Conservation (phyloP, 2,888 invertebrate species). For the Scotopteryx bipunctaria region DNA sequence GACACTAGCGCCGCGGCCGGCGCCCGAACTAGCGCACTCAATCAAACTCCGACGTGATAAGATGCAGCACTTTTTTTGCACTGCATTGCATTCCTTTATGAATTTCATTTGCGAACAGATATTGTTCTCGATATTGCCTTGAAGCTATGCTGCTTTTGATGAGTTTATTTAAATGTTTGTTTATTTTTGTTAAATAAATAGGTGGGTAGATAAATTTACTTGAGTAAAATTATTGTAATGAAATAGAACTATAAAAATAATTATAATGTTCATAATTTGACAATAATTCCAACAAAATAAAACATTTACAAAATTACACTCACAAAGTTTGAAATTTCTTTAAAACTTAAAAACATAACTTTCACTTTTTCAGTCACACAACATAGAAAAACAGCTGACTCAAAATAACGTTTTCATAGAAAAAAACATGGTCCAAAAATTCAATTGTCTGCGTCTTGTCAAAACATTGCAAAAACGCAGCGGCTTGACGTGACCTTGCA, state of each 20-base stretch:
- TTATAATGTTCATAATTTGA: too few relatives aligned
- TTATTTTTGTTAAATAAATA: too few relatives aligned
- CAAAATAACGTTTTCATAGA: too few relatives aligned
- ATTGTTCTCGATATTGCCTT: background rate
- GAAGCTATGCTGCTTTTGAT: background rate
- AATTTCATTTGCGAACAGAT: constrained; percentile 8
- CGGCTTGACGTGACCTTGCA: constrained; percentile 65
- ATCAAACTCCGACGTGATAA: constrained; percentile 64
- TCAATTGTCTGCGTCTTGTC: constrained; percentile 39
- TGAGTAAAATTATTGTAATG: too few relatives aligned
- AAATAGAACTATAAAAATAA: too few relatives aligned
- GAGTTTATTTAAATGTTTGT: background rate
- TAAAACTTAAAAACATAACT: constrained; percentile 3
- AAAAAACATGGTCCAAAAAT: too few relatives aligned
- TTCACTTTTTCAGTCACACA: too few relatives aligned
- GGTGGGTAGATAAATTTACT: background rate
- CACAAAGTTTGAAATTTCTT: too few relatives aligned
- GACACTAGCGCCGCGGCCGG: constrained; percentile 59
- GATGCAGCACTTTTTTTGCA: constrained; percentile 57
- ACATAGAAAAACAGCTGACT: too few relatives aligned
- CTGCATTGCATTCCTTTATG: constrained; percentile 43
- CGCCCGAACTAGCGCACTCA: constrained; percentile 57
- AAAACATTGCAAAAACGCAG: constrained; percentile 56
- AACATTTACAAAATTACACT: too few relatives aligned
- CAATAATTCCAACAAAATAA: too few relatives aligned